Evolutionary conservation across 2,797 vertebrate genomes (phyloP), one percentile per base, ranked within the genome.

Genomic region (Apogon hyalosoma): DNA sequence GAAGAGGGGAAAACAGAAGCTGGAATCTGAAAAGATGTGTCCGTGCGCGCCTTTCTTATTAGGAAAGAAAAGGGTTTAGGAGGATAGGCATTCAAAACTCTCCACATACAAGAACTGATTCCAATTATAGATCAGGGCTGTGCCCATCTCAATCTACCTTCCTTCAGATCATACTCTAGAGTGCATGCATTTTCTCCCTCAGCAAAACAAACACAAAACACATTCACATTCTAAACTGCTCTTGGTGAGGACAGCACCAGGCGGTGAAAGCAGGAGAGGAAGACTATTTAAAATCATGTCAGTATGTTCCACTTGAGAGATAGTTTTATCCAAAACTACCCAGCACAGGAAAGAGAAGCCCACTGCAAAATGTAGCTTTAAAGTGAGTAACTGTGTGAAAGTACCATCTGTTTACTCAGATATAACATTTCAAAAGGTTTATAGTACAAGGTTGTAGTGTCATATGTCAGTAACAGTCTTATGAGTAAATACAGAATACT

Each of bases 121-220:
- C 89, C 94, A 94, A 92, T 95, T 95, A 95, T 90, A 94, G 93
- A 95, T 96, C 91, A 90, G 87, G 88, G 91, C 87, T 79, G 71
- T 90, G 83, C 92, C 87, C 79, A 74, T 86, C 88, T 94, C 91
- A 91, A 88, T 94, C 88, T 90, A 77, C 86, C 86, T 87, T 87
- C 80, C 77, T 62, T 75, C 76, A 90, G 87, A 92, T 92, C 91
- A 89, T 84, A 85, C 87, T 82, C 71, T 87, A 74, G 83, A 88
- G 86, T 74, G 85, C 73, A 64, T 63, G 82, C 81, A 67, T 73
- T 87, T 84, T 77, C 78, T 81, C 82, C 75, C 78, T 68, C 65
- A 70, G 75, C 83, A 90, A 92, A 92, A 90, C 89, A 91, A 90
- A 90, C 83, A 91, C 53, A 73, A 68, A 73, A 80, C 73, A 69